Evolutionary conservation across 2,113 vertebrate genomes (phyloP).

Genomic region (Leptodactylus fuscus): DNA sequence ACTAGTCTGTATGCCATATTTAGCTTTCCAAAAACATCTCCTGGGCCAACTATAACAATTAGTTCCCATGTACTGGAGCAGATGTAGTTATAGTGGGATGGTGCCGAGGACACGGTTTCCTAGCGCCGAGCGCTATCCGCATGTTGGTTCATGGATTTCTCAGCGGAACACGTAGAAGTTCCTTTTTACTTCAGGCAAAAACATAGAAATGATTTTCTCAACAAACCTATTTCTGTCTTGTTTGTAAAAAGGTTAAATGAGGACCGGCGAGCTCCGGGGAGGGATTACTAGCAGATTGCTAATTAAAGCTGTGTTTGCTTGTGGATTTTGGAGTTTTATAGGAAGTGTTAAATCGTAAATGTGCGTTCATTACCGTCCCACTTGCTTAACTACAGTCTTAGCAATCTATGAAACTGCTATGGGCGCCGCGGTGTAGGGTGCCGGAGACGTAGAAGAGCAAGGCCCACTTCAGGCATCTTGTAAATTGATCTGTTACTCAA

Average conservation of each 20-base stretch:
- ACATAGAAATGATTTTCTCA: slow-evolving; percentile 4
- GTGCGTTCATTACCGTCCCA: slow-evolving; percentile 25
- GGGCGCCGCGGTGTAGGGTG: background rate
- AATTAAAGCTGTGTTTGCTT: slow-evolving; percentile 51
- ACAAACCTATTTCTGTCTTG: slow-evolving; percentile 26
- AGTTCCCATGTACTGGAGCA: background rate
- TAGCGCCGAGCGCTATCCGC: background rate
- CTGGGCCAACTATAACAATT: background rate
- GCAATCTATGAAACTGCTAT: slow-evolving; percentile 5
- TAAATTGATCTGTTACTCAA: background rate
- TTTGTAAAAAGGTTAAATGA: slow-evolving; percentile 44
- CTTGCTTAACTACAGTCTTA: slow-evolving; percentile 24
- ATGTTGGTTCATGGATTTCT: background rate
- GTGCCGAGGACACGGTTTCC: background rate
- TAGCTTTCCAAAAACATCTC: background rate
- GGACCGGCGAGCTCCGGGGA: slow-evolving; percentile 41
- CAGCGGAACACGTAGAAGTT: background rate
- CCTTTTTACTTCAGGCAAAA: background rate
- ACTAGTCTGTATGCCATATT: background rate
- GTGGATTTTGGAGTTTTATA: slow-evolving; percentile 49
- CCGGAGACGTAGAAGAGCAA: background rate
- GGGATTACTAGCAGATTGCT: slow-evolving; percentile 40
- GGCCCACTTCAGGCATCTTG: background rate
- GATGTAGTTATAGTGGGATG: background rate
- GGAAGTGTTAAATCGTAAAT: slow-evolving; percentile 34